Evolutionary conservation across 2,113 vertebrate genomes (phyloP).

Genomic region (Phocoena sinus): DNA sequence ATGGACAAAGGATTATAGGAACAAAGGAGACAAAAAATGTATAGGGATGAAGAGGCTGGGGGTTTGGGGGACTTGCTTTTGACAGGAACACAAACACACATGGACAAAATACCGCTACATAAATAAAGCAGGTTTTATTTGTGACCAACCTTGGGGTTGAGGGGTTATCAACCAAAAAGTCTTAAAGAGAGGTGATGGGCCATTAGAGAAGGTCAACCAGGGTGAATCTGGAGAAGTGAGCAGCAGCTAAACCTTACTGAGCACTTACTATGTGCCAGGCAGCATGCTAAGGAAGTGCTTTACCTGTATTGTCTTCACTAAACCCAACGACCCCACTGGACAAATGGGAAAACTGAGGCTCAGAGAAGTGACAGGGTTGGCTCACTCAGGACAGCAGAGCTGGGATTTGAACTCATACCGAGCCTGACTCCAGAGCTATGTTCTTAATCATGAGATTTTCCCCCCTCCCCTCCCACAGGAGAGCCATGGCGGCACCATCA

Average conservation of each 20-base stretch:
- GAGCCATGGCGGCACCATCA: accelerated
- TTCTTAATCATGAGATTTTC: background rate
- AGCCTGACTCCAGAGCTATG: background rate
- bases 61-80: background rate
- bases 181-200: background rate
- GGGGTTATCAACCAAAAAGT: background rate
- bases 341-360: background rate
- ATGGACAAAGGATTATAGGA: background rate
- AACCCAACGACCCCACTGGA: background rate
- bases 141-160: background rate
- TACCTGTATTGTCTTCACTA: background rate
- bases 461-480: background rate
- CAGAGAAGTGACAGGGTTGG: background rate
- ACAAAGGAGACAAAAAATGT: background rate
- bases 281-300: background rate
- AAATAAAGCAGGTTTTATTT: background rate
- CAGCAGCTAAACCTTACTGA: background rate
- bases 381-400: background rate
- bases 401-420: background rate
- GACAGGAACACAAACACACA: background rate
- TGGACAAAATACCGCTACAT: background rate
- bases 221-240: background rate
- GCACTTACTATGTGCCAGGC: background rate
- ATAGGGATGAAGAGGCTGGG: background rate
- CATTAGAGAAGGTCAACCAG: no score